phyloP scores from a whole-genome alignment of 2,888 invertebrate genomes.

The Stenchaetothrips biformis region DNA sequence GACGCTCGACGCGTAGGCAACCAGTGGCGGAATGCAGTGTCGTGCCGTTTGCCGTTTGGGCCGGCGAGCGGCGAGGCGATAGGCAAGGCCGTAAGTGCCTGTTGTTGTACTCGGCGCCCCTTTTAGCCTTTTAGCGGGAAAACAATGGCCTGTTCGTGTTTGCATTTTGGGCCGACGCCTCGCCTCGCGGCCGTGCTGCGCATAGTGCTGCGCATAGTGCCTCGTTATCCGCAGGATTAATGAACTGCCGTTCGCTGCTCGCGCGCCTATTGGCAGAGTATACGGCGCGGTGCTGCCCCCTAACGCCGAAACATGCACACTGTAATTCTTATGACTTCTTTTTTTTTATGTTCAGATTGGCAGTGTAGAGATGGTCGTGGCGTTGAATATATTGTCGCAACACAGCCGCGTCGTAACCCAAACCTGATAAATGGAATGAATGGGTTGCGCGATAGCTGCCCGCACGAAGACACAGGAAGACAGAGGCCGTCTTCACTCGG shows the following conservation, averaged over 20 bases:
- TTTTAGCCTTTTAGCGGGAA: not conserved
- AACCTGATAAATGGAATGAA: too few species aligned
- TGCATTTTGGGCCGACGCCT: not conserved
- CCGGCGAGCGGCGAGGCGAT: not conserved
- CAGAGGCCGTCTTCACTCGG: too few species aligned
- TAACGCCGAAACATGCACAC: not conserved
- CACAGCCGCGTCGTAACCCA: not conserved
- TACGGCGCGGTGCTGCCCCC: not conserved
- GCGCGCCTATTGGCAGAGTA: not conserved
- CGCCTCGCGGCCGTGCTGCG: not conserved
- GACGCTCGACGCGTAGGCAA: too few species aligned
- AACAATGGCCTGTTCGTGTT: not conserved
- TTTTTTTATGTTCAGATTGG: not conserved
- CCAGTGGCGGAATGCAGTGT: too few species aligned
- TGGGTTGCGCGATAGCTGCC: too few species aligned
- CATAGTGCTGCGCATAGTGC: not conserved
- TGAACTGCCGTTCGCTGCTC: not conserved
- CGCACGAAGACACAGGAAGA: too few species aligned
- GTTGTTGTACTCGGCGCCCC: too few species aligned
- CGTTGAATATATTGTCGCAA: not conserved
- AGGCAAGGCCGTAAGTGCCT: not conserved
- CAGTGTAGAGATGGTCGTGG: not conserved
- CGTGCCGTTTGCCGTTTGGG: not conserved
- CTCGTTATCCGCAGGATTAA: constrained; percentile 1
- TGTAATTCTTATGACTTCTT: not conserved